A percentile compares a stretch with the other conserved stretches of the same genome.
These are phyloP conservation scores for Sigmodon hispidus DNA, from an alignment of 2,113 vertebrate genomes.

Conservation along the genomic window DNA sequence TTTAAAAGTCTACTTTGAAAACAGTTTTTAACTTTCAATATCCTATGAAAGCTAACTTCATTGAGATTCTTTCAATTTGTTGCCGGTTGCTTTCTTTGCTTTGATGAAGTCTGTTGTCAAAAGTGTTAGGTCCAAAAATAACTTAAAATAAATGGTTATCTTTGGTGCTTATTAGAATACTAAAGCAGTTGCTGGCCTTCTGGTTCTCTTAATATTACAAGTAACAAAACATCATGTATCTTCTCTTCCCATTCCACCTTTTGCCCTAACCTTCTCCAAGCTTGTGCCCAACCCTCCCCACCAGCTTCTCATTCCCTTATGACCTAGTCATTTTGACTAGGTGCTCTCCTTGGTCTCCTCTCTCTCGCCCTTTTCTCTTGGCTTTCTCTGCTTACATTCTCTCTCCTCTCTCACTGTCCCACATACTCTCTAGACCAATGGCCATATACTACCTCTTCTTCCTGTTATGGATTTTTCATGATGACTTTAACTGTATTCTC, in stretches of 20 bases:
- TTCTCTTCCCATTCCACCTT: neutral
- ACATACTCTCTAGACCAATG: neutral
- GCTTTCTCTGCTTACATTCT: neutral
- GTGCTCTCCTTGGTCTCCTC: neutral
- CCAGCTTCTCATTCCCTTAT: neutral
- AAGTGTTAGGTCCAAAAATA: neutral
- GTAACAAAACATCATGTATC: neutral
- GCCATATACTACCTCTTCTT: neutral
- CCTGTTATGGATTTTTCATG: neutral
- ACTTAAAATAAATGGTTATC: neutral
- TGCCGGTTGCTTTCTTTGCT: neutral
- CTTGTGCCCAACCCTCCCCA: too few species aligned
- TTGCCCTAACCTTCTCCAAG: neutral
- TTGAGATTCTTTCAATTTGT: neutral
- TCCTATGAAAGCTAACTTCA: neutral
- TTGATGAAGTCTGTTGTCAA: neutral
- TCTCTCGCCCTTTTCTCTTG: neutral
- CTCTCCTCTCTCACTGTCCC: neutral
- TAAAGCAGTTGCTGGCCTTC: neutral
- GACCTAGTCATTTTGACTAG: too few species aligned
- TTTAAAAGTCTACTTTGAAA: neutral
- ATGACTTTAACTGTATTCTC: neutral
- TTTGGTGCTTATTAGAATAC: neutral
- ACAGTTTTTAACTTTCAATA: neutral
- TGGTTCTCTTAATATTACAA: neutral